Evolutionary conservation across 2,888 invertebrate genomes (phyloP).

Genomic region (Troides aeacus): DNA sequence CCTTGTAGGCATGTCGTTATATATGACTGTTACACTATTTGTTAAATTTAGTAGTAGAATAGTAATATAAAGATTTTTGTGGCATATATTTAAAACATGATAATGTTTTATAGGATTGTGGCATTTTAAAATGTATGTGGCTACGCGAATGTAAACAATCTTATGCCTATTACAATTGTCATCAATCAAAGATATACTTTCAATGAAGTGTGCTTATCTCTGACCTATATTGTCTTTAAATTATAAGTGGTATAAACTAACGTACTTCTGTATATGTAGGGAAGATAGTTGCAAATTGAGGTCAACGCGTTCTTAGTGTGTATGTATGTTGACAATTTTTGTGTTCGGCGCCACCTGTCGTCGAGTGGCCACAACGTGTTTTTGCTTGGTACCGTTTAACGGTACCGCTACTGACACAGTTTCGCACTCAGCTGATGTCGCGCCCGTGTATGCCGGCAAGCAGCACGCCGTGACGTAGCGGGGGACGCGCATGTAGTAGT

Average conservation of each 20-base stretch:
- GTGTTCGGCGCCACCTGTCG: slow-evolving; percentile 59
- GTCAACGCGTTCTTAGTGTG: slow-evolving; percentile 20
- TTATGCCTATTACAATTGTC: slow-evolving; percentile 5
- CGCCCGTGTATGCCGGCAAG: slow-evolving; percentile 17
- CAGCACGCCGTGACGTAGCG: slow-evolving; percentile 40
- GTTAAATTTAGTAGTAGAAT: no score
- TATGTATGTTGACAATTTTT: slow-evolving; percentile 24
- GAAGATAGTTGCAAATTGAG: slow-evolving; percentile 24
- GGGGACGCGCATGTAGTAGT: slow-evolving; percentile 49
- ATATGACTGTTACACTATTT: no score
- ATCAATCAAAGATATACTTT: slow-evolving; percentile 37
- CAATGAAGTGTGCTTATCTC: slow-evolving; percentile 39
- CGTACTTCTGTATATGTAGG: slow-evolving; percentile 11
- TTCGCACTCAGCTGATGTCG: slow-evolving; percentile 66
- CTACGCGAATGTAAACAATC: neutral
- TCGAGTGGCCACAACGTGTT: slow-evolving; percentile 53
- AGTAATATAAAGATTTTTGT: neutral
- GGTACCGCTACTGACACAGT: slow-evolving; percentile 72
- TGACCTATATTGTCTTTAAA: slow-evolving; percentile 38
- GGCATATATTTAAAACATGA: neutral
- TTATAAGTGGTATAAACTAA: slow-evolving; percentile 7
- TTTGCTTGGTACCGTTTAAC: slow-evolving; percentile 58
- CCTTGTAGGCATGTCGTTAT: no score
- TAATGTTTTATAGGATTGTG: neutral
- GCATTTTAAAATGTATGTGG: neutral